Evolutionary conservation across 2,888 invertebrate genomes (phyloP).

Genomic region (Aphidius colemani): DNA sequence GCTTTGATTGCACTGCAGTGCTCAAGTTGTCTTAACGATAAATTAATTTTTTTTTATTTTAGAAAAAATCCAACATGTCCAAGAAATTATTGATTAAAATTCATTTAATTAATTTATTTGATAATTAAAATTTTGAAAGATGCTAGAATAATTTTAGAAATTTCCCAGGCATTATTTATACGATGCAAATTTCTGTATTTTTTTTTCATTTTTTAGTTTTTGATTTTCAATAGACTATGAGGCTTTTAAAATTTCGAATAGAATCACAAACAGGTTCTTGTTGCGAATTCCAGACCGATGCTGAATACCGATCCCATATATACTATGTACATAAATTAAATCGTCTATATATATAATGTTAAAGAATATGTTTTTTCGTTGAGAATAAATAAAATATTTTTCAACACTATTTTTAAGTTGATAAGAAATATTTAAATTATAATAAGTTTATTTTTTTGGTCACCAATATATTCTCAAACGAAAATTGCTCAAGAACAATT

Average conservation of each 20-base stretch:
- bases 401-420: too few relatives aligned
- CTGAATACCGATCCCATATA: conserved; percentile 43
- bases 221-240: conserved; percentile 8
- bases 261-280: conserved; percentile 50
- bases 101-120: not conserved
- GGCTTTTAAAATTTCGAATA: conserved; percentile 38
- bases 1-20: not conserved
- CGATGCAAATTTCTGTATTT: not conserved
- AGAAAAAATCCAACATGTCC: too few relatives aligned
- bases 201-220: conserved; percentile 3
- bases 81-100: too few relatives aligned
- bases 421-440: conserved; percentile 10
- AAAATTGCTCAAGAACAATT: conserved; percentile 39
- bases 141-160: too few relatives aligned
- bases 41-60: not conserved
- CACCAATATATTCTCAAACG: too few relatives aligned
- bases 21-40: not conserved
- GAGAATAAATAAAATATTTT: too few relatives aligned
- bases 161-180: too few relatives aligned
- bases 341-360: conserved; percentile 1
- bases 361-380: not conserved
- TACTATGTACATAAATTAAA: conserved; percentile 43
- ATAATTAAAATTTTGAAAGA: too few relatives aligned
- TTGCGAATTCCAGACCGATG: conserved; percentile 51
- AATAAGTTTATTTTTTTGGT: conserved; percentile 1